phyloP scores from a whole-genome alignment of 2,797 vertebrate genomes.

The Tadarida brasiliensis region DNA sequence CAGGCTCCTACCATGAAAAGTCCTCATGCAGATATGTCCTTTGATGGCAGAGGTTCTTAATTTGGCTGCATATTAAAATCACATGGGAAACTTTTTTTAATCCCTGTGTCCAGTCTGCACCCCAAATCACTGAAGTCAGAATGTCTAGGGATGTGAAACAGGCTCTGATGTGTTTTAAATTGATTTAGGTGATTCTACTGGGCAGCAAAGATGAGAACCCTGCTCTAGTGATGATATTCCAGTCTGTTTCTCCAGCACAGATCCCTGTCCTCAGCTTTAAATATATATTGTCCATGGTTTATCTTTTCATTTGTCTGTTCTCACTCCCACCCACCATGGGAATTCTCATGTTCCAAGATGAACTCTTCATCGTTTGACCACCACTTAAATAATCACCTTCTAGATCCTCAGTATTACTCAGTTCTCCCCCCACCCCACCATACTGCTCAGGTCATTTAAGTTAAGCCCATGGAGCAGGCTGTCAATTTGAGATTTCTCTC shows the following conservation, averaged over 20 bases:
- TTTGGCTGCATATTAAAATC: not conserved
- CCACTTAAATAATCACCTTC: not conserved
- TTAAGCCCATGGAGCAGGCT: not conserved
- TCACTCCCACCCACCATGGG: not conserved
- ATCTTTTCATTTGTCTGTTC: not conserved
- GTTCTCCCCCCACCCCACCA: rapidly evolving
- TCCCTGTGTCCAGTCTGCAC: not conserved
- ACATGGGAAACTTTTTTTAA: not conserved
- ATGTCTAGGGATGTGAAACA: not conserved
- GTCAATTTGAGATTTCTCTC: not conserved
- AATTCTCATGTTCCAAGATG: not conserved
- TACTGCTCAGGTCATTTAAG: not conserved
- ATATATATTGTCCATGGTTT: not conserved
- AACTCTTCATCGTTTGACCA: not conserved
- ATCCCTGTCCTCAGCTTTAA: not conserved
- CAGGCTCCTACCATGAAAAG: not conserved
- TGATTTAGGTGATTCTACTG: not conserved
- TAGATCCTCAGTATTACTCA: not conserved
- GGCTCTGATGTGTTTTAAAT: not conserved
- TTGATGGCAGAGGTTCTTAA: not conserved
- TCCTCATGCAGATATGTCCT: not conserved
- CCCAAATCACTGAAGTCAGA: not conserved
- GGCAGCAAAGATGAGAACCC: not conserved
- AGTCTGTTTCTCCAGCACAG: not conserved
- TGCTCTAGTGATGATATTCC: not conserved